Conservation (phyloP, 2,113 vertebrate species). For the Benitochromis conjunctus region DNA sequence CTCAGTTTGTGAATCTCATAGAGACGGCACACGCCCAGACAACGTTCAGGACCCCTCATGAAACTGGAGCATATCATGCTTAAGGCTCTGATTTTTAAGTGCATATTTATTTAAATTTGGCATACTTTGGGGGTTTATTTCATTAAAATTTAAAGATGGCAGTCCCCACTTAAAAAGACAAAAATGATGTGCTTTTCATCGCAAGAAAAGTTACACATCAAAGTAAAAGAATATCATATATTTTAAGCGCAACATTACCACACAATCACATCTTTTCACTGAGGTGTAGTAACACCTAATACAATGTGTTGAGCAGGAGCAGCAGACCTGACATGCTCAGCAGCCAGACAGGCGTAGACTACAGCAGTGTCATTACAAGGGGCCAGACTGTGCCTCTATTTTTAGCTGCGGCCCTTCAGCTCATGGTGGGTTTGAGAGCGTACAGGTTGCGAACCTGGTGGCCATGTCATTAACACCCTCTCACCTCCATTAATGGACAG, state of each 20-base stretch:
- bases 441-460: conserved; percentile 18
- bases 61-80: background rate
- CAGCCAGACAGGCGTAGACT: background rate
- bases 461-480: conserved; percentile 40
- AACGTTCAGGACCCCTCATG: background rate
- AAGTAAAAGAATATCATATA: background rate
- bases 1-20: background rate
- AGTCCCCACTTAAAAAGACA: no score
- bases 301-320: background rate
- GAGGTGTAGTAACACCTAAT: background rate
- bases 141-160: background rate
- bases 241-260: background rate
- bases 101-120: background rate
- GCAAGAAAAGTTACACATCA: rapidly evolving
- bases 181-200: rapidly evolving
- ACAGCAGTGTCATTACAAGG: conserved; percentile 29
- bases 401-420: conserved; percentile 19
- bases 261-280: background rate
- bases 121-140: background rate
- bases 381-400: conserved; percentile 49
- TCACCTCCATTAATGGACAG: conserved; percentile 28
- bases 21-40: background rate
- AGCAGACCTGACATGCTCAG: background rate
- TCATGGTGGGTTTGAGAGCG: conserved; percentile 1
- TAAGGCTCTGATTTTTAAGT: no score